Percentiles rank a stretch among this genome's conserved stretches.
Evolutionary conservation across 2,113 vertebrate species (phyloP).

Genomic region (Aldabrachelys gigantea): DNA sequence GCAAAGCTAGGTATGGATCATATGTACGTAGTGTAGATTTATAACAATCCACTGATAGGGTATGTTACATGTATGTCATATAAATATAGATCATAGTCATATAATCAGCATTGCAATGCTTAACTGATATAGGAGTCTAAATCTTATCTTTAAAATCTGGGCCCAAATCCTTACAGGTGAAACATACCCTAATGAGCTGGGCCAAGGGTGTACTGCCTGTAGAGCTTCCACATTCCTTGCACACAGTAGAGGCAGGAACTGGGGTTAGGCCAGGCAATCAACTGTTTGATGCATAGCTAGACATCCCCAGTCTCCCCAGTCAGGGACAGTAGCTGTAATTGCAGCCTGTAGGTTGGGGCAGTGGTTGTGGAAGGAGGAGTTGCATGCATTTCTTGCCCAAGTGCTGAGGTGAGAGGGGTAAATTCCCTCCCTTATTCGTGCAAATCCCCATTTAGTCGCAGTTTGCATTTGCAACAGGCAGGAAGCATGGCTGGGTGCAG

Average conservation of each 20-base stretch:
- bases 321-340: neutral
- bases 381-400: neutral
- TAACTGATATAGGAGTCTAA: neutral
- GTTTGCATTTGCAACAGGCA: neutral
- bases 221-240: neutral
- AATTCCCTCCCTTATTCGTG: neutral
- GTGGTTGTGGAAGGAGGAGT: neutral
- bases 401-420: neutral
- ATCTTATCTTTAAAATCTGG: neutral
- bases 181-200: neutral
- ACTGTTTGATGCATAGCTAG: neutral
- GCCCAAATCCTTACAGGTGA: neutral
- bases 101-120: neutral
- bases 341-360: neutral
- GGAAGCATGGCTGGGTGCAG: neutral
- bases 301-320: too few species aligned
- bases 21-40: neutral
- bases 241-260: neutral
- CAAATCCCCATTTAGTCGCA: neutral
- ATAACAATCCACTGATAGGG: neutral
- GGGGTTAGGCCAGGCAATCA: neutral
- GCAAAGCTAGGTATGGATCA: rapidly evolving
- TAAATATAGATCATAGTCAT: neutral
- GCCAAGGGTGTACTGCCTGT: neutral
- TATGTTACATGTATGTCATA: neutral